These are phyloP conservation scores for Prionace glauca DNA, from an alignment of 2,797 vertebrate genomes.

Conservation along the genomic window DNA sequence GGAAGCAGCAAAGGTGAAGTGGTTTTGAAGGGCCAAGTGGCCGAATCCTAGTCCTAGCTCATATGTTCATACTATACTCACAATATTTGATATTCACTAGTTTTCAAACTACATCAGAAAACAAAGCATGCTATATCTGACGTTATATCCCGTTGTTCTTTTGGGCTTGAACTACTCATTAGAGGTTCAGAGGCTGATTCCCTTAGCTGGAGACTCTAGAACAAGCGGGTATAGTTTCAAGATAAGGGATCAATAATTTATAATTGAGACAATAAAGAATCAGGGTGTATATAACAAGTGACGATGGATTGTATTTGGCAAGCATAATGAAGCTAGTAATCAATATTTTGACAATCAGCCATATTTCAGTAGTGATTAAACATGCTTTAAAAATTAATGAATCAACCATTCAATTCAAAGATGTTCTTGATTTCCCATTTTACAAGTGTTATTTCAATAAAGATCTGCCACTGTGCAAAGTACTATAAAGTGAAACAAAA, in stretches of 20 bases:
- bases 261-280: not conserved
- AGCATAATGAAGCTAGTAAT: not conserved
- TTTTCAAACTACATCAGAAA: not conserved
- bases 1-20: too few species aligned
- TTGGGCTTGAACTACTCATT: not conserved
- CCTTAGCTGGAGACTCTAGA: not conserved
- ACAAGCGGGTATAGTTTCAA: not conserved
- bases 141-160: not conserved
- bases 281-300: not conserved
- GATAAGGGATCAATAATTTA: not conserved
- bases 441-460: not conserved
- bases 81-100: not conserved
- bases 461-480: not conserved
- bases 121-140: not conserved
- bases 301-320: not conserved
- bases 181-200: not conserved
- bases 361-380: not conserved
- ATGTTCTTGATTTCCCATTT: not conserved
- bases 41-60: too few species aligned
- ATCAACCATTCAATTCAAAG: not conserved
- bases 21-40: too few species aligned
- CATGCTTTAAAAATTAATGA: not conserved
- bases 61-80: not conserved
- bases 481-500: not conserved
- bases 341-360: not conserved